These are phyloP conservation scores for Heliconius himera DNA, from an alignment of 1,140 invertebrate species.

Conservation along the genomic window DNA sequence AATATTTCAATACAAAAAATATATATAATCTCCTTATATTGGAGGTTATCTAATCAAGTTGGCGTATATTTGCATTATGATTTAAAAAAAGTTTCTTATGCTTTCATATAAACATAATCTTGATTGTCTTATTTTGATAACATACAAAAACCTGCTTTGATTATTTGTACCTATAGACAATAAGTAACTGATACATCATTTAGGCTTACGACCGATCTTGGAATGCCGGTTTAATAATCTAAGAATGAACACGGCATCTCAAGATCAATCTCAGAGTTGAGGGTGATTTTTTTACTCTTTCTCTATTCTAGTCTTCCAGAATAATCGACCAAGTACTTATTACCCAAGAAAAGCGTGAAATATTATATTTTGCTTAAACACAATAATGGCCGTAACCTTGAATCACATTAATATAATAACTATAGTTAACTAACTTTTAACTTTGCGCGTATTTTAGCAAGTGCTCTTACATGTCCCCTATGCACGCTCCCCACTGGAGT, in stretches of 20 bases:
- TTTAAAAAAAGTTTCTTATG: not conserved
- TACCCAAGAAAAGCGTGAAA: no score
- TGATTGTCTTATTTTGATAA: not conserved
- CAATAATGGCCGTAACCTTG: not conserved
- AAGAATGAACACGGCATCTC: no score
- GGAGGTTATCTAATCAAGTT: not conserved
- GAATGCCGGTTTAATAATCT: no score
- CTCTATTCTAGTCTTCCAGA: no score
- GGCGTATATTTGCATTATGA: not conserved
- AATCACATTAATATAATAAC: not conserved
- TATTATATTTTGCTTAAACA: not conserved
- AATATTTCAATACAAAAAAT: not conserved
- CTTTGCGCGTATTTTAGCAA: not conserved
- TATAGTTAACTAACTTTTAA: not conserved
- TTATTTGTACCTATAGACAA: not conserved
- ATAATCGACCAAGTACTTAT: no score
- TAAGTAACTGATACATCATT: not conserved
- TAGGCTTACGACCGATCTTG: no score
- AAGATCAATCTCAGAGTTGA: no score
- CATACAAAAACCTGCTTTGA: not conserved
- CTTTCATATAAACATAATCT: not conserved
- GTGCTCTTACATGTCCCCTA: constrained; percentile 3
- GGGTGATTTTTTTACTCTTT: no score
- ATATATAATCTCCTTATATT: not conserved
- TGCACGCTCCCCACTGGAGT: not conserved